Base-by-base conservation (phyloP, 2,888 invertebrate genomes). In the Artemia sinica region DNA sequence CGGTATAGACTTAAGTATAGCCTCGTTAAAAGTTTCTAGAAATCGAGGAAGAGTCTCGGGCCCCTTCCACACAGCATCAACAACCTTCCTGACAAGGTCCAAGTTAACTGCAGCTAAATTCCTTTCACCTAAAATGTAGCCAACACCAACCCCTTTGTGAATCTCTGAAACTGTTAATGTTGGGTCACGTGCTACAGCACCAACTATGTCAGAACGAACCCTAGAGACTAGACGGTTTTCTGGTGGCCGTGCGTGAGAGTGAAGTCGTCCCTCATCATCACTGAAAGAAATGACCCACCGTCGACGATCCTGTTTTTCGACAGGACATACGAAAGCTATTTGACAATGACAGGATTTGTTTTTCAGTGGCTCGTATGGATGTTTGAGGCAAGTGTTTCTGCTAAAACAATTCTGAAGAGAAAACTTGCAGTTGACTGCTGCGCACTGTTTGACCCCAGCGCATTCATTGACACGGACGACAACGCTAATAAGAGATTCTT, bases 21-120 rank as follows among this genome's bases (percentile, higher is more conserved):
- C 58, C 58, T 52, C 58, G 58, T 52, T 52, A 52, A 52, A 52
- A 52, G 58, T 52, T 52, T 52, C 58, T 2, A 52, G 58, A 52
- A 52, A 52, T 52, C 7, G 58, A 52, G 4, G 7, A 52, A 52
- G 58, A 52, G 7, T 7, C 58, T 52, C 14, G 58, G 58, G 58
- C 58, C 5, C n/a, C 58, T 52, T 52, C 7, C 58, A 14, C 7
- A 52, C 58, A 52, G 5, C 58, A 52, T 2, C 52, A 52, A n/a
- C 52, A 52, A 7, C 58, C 58, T 52, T 52, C 7, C 58, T 52
- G 58, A 52, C 4, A 3, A 2, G 58, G 7, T 52, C 7, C 58
- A 52, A 52, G 58, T 52, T 52, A 52, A 52, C 41, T 6, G 41
- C 5, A 41, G 41, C 41, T 41, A 41, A 41, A 41, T 41, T 41